A percentile compares a stretch with the other conserved stretches of the same genome.
These are phyloP conservation scores for Caenorhabditis imperialis DNA, from an alignment of 2,888 invertebrate species.

Conservation along the genomic window DNA sequence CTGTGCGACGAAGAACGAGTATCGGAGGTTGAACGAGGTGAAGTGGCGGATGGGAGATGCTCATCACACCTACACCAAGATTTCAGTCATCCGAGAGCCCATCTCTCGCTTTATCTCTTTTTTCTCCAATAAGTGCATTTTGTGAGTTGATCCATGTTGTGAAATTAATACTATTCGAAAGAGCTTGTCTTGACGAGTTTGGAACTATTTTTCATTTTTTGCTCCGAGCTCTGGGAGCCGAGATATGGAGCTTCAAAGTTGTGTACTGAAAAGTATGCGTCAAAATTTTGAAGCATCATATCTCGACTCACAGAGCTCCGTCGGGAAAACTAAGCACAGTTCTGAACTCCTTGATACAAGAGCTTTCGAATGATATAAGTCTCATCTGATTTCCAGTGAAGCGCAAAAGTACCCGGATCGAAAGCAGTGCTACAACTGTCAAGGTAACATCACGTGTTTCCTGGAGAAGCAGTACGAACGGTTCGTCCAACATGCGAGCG, in stretches of 20 bases:
- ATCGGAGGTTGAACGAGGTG: slow-evolving; percentile 36
- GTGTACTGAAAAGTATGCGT: too few relatives aligned
- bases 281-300: too few relatives aligned
- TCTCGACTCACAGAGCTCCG: too few relatives aligned
- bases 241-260: too few relatives aligned
- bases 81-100: slow-evolving; percentile 63
- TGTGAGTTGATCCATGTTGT: too few relatives aligned
- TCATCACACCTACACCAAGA: slow-evolving; percentile 32
- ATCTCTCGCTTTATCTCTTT: slow-evolving; percentile 65
- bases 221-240: too few relatives aligned
- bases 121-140: slow-evolving; percentile 66
- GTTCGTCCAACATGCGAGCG: slow-evolving; percentile 46
- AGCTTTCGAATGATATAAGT: too few relatives aligned
- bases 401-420: slow-evolving; percentile 41
- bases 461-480: slow-evolving; percentile 59
- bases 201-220: too few relatives aligned
- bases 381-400: slow-evolving; percentile 34
- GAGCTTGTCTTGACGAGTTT: too few relatives aligned
- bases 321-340: too few relatives aligned
- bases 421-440: slow-evolving; percentile 62
- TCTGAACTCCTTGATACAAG: too few relatives aligned
- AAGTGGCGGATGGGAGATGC: slow-evolving; percentile 49
- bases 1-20: slow-evolving; percentile 50
- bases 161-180: too few relatives aligned
- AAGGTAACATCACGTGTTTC: slow-evolving; percentile 66